phyloP scores from a whole-genome alignment of 1,140 invertebrate genomes.

The Platyura marginata region DNA sequence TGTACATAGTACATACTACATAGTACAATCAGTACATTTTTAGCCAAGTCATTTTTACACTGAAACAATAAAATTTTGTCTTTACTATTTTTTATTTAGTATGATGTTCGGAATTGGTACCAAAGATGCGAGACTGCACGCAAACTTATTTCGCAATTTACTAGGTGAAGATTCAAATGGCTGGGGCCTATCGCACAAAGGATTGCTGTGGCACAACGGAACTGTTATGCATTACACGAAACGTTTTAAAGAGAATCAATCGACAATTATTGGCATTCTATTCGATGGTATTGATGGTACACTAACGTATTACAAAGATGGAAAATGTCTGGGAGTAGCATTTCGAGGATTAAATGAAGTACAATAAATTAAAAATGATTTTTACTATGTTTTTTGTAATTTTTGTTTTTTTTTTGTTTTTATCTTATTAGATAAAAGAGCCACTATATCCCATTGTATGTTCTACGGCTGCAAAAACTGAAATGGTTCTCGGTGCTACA shows the following conservation, averaged over 20 bases:
- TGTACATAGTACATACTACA: too few species aligned
- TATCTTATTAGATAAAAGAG: constrained; percentile 27
- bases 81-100: too few species aligned
- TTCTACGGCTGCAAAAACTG: constrained; percentile 57
- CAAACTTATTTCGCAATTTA: constrained; percentile 46
- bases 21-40: too few species aligned
- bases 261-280: constrained; percentile 42
- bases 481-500: constrained; percentile 39
- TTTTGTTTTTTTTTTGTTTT: too few species aligned
- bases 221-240: constrained; percentile 38
- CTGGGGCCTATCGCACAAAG: constrained; percentile 60
- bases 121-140: constrained; percentile 36
- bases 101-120: constrained; percentile 65
- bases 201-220: constrained; percentile 48
- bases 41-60: too few species aligned
- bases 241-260: constrained; percentile 47
- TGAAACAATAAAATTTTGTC: too few species aligned
- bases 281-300: constrained; percentile 50
- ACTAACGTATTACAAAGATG: constrained; percentile 55
- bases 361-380: not conserved
- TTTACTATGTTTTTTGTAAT: not conserved
- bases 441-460: constrained; percentile 49
- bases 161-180: constrained; percentile 48
- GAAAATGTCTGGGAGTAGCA: constrained; percentile 37
- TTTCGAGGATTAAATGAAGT: constrained; percentile 33